Conservation (phyloP, 2,113 vertebrate species). For the Pteronura brasiliensis region DNA sequence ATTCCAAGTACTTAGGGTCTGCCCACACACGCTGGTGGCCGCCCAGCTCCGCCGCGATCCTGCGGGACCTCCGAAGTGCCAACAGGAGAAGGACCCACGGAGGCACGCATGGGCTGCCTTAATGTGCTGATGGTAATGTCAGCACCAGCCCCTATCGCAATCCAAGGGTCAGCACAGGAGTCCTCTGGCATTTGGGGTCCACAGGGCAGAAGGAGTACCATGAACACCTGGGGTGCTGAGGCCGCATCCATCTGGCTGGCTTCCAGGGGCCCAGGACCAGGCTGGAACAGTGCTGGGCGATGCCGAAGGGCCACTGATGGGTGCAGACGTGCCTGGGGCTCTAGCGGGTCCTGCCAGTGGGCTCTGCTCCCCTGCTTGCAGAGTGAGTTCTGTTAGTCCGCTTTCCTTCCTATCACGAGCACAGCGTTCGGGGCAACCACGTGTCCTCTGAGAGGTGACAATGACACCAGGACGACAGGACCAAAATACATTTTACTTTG, state of each 20-base stretch:
- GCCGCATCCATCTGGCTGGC: background rate
- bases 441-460: background rate
- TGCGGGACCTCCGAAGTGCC: background rate
- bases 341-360: rapidly evolving
- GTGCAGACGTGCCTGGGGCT: rapidly evolving
- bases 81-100: background rate
- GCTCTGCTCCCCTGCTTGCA: background rate
- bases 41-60: background rate
- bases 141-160: background rate
- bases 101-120: rapidly evolving
- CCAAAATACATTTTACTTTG: background rate
- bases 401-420: background rate
- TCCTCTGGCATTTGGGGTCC: background rate
- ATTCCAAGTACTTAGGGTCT: background rate
- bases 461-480: background rate
- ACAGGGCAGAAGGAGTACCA: too few relatives aligned
- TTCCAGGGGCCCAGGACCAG: rapidly evolving
- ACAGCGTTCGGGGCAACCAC: background rate
- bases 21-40: background rate
- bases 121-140: background rate
- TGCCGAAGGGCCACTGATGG: background rate
- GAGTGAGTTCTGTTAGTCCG: background rate
- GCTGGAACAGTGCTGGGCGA: background rate
- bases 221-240: too few relatives aligned
- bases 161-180: background rate